A percentile compares a stretch with the other conserved stretches of the same genome.
Evolutionary conservation across 2,888 invertebrate species (phyloP).

Genomic region (Rhingia rostrata): DNA sequence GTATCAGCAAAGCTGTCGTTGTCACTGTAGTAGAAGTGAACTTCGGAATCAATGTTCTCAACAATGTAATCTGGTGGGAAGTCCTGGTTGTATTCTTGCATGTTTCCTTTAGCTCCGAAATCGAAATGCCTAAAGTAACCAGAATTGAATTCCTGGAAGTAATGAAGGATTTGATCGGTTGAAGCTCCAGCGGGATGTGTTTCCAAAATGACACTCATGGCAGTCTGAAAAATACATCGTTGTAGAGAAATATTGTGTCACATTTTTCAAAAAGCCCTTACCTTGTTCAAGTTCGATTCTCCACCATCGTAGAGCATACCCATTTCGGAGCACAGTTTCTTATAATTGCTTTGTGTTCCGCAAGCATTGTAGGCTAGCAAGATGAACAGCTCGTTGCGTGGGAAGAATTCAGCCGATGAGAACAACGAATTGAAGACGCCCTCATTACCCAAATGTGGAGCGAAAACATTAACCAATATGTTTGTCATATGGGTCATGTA

Average conservation of each 20-base stretch:
- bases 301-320: slow-evolving; percentile 84
- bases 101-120: slow-evolving; percentile 77
- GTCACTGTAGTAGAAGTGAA: slow-evolving; percentile 79
- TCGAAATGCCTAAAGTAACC: slow-evolving; percentile 78
- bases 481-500: slow-evolving; percentile 84
- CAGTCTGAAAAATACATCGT: slow-evolving; percentile 73
- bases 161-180: slow-evolving; percentile 79
- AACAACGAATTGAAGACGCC: slow-evolving; percentile 76
- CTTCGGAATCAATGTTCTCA: slow-evolving; percentile 74
- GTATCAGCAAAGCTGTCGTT: slow-evolving; percentile 78
- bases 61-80: slow-evolving; percentile 78
- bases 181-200: slow-evolving; percentile 79
- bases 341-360: slow-evolving; percentile 70
- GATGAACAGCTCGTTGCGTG: slow-evolving; percentile 83
- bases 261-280: slow-evolving; percentile 24
- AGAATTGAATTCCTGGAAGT: slow-evolving; percentile 78
- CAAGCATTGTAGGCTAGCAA: slow-evolving; percentile 84
- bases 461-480: slow-evolving; percentile 80
- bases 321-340: slow-evolving; percentile 84
- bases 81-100: slow-evolving; percentile 75
- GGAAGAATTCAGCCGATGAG: slow-evolving; percentile 85
- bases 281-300: slow-evolving; percentile 76
- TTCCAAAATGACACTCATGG: slow-evolving; percentile 76
- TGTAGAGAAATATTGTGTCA: neutral
- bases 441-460: slow-evolving; percentile 79